A percentile compares a stretch with the other conserved stretches of the same genome.
Evolutionary conservation across 2,888 invertebrate species (phyloP).

Genomic region (Hemaris fuciformis): DNA sequence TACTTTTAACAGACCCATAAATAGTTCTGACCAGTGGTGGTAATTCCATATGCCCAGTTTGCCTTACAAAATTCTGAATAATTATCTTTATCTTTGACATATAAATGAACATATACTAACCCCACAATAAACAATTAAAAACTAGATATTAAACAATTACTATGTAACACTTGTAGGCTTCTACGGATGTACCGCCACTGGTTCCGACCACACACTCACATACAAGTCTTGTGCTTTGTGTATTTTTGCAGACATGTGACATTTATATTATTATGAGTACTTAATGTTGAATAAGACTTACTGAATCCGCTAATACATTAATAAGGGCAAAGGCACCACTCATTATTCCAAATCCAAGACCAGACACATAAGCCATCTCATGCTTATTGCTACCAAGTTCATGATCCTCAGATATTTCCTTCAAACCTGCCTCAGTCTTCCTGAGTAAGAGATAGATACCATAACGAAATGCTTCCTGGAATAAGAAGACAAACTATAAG

Average conservation of each 20-base stretch:
- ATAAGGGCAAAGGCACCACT: constrained; percentile 97
- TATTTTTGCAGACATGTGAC: not conserved
- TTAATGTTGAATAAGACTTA: constrained; percentile 45
- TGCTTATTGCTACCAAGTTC: constrained; percentile 93
- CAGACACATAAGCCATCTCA: constrained; percentile 97
- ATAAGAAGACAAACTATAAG: constrained; percentile 18
- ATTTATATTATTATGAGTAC: not conserved
- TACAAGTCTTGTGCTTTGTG: too few relatives aligned
- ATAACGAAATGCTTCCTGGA: constrained; percentile 93
- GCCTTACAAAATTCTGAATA: too few relatives aligned
- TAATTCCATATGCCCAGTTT: too few relatives aligned
- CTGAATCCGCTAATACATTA: constrained; percentile 96
- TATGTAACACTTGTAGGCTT: too few relatives aligned
- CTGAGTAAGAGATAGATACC: constrained; percentile 89
- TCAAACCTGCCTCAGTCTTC: constrained; percentile 94
- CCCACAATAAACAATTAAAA: too few relatives aligned
- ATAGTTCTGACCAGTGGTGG: too few relatives aligned
- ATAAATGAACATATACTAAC: too few relatives aligned
- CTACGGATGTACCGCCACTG: too few relatives aligned
- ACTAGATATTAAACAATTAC: too few relatives aligned
- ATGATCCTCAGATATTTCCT: constrained; percentile 91
- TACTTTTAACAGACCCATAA: too few relatives aligned
- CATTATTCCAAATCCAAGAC: constrained; percentile 97
- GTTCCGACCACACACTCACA: too few relatives aligned
- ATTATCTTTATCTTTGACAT: too few relatives aligned